Evolutionary conservation across 2,888 invertebrate species (phyloP), one percentile per base, ranked within the genome.

Genomic region (Anorthoa munda): DNA sequence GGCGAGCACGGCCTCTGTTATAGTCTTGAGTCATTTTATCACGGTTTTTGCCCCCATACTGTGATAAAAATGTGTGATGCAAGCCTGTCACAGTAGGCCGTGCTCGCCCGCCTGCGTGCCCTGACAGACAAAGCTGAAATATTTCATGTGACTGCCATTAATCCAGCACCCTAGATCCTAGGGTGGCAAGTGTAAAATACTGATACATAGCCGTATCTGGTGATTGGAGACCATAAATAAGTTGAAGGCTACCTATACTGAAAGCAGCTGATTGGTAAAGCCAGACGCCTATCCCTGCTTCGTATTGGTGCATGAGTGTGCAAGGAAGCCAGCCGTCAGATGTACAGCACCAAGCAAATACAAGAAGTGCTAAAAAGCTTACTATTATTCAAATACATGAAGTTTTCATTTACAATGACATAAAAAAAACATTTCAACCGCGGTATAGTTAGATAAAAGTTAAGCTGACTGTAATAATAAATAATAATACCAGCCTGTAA

Each of bases 321-420:
- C 75, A 26, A 65, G 51, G 26, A 56, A 68, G 68, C 45, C 21
- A 51, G 46, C 75, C 45, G 21, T 31, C 81, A 51, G 15, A 50
- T 65, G 51, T 51, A 45, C 17, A 74, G 48, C 55, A 81, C 60
- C 60, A 77, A 81, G 77, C 77, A 12, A 60, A 26, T 56, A 60
- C 21, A 39, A 39, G 2, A 46, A 73, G n/a, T 21, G 75, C 60
- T 60, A 60, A 60, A 61, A 74, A 81, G 81, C 74, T 55, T 48
- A 39, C 17, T 5, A 23, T 53, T 18, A 21, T 26, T 21, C 3
- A 51, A 72, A 39, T 9, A 58, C 23, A 53, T 48, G 4, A 21
- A 15, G 59, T 4, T 48, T 75, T 70, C 46, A 75, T 75, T 79
- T 23, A 78, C 74, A 68, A 15, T 0, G 26, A 39, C 39, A 23